Evolutionary conservation across 1,140 invertebrate genomes (phyloP).

Genomic region (Zaprionus tsacasi): DNA sequence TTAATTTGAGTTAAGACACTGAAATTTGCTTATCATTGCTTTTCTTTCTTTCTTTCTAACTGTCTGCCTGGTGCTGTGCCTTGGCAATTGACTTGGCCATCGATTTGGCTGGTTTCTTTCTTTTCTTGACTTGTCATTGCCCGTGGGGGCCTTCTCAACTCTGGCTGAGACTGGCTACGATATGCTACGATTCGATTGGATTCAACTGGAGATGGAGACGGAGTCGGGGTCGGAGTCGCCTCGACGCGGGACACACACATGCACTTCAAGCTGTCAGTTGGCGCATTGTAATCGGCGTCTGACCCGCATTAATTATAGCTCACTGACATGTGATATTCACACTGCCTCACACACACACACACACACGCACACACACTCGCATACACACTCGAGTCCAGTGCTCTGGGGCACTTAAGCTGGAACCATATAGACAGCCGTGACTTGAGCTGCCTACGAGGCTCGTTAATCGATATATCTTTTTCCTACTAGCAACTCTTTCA

Average conservation of each 20-base stretch:
- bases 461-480: conserved; percentile 74
- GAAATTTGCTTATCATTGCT: conserved; percentile 78
- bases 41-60: conserved; percentile 50
- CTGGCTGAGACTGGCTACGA: background rate
- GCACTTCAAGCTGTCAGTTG: conserved; percentile 78
- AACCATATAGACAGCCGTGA: conserved; percentile 53
- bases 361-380: conserved; percentile 16
- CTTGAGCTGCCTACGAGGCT: conserved; percentile 62
- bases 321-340: conserved; percentile 82
- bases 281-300: conserved; percentile 81
- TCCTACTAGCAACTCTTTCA: conserved; percentile 66
- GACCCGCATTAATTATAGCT: conserved; percentile 82
- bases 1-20: conserved; percentile 44
- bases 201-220: background rate
- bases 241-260: conserved; percentile 55
- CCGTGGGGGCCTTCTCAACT: conserved; percentile 60
- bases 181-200: conserved; percentile 20
- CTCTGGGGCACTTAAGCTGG: conserved; percentile 61
- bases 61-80: background rate
- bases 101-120: conserved; percentile 52
- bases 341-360: conserved; percentile 51
- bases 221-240: background rate
- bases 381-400: conserved; percentile 55
- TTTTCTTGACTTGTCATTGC: conserved; percentile 75
- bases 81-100: conserved; percentile 51